A percentile compares a stretch with the other conserved stretches of the same genome.
Conservation (phyloP, 1,140 invertebrate genomes). For the Popillia japonica region DNA sequence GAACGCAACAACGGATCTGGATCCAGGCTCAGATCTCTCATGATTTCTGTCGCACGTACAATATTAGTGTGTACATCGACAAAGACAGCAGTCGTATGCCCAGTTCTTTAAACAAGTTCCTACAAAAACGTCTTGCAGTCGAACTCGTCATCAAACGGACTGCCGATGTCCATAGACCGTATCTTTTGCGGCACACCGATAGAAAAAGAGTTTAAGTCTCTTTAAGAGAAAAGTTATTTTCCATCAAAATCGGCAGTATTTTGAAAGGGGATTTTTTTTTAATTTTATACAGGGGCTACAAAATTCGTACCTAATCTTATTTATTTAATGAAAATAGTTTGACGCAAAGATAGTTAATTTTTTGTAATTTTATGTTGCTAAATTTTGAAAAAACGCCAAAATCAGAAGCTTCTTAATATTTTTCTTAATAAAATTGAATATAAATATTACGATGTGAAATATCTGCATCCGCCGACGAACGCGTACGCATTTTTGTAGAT, state of each 20-base stretch:
- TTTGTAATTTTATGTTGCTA: too few species aligned
- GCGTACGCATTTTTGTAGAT: background rate
- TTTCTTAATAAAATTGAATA: too few species aligned
- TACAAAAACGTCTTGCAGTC: constrained; percentile 31
- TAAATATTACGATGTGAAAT: too few species aligned
- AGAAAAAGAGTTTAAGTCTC: background rate
- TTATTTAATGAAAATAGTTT: too few species aligned
- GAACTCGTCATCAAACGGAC: constrained; percentile 28
- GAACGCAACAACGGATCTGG: background rate
- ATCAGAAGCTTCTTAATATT: too few species aligned
- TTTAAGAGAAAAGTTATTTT: too few species aligned
- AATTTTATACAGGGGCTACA: too few species aligned
- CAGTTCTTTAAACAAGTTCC: constrained; percentile 29
- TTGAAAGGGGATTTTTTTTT: too few species aligned
- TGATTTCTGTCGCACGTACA: constrained; percentile 30
- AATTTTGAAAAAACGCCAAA: too few species aligned
- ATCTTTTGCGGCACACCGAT: background rate
- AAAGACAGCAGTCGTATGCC: constrained; percentile 16
- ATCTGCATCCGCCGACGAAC: background rate
- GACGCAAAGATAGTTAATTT: too few species aligned
- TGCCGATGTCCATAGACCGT: constrained; percentile 15
- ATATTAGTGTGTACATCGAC: constrained; percentile 24
- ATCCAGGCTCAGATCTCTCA: background rate
- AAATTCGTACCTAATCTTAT: too few species aligned
- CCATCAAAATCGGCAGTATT: too few species aligned